A percentile compares a stretch with the other conserved stretches of the same genome.
Conservation (phyloP, 2,888 invertebrate species). For the Odiellus spinosus region DNA sequence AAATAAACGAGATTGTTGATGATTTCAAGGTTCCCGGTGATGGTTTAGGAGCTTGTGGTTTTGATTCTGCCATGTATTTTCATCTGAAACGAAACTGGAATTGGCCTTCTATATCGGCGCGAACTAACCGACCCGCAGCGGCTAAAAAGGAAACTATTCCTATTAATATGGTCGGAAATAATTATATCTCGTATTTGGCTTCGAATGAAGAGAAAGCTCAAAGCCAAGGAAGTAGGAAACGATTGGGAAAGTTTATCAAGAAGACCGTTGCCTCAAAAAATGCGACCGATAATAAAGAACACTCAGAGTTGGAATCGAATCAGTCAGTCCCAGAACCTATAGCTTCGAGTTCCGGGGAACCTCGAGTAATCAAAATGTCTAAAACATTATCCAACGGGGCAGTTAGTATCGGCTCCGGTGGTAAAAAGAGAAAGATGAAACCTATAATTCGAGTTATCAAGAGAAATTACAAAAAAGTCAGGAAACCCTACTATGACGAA, state of each 20-base stretch:
- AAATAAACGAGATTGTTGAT: slow-evolving; percentile 33
- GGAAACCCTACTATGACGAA: slow-evolving; percentile 34
- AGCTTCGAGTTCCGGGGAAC: no score
- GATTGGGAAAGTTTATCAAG: not conserved
- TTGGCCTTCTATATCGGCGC: not conserved
- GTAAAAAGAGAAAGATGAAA: not conserved
- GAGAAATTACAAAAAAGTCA: slow-evolving; percentile 5
- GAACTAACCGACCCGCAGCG: not conserved
- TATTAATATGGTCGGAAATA: not conserved
- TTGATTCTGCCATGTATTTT: slow-evolving; percentile 51
- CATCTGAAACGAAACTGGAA: slow-evolving; percentile 25
- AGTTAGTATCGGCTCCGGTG: no score
- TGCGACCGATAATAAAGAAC: not conserved
- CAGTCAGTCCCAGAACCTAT: no score
- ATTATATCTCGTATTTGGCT: not conserved
- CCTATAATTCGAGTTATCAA: no score
- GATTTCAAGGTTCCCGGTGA: slow-evolving; percentile 53
- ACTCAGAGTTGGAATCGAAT: not conserved
- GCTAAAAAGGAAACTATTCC: not conserved
- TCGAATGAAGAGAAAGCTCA: slow-evolving; percentile 1
- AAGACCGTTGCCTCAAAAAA: not conserved
- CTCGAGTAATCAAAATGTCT: not conserved
- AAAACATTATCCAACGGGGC: not conserved
- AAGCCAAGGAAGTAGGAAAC: not conserved
- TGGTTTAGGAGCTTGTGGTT: slow-evolving; percentile 49